These are phyloP conservation scores for Ectemnius lituratus DNA, from an alignment of 2,888 invertebrate genomes.

Conservation along the genomic window DNA sequence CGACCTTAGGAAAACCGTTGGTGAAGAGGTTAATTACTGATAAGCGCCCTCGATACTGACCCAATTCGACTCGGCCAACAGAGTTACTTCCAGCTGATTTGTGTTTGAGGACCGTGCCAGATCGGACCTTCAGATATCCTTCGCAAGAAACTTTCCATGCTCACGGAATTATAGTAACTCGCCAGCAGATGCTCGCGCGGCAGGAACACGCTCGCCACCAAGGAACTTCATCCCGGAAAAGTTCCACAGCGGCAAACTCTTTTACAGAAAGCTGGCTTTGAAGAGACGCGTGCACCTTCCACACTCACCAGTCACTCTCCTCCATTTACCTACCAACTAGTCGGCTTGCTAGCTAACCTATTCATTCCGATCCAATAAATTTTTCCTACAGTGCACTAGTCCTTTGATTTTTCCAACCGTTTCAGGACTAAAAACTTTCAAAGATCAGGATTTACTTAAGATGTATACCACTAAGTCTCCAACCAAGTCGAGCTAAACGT, in stretches of 20 bases:
- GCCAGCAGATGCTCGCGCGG: constrained; percentile 29
- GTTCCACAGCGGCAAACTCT: constrained; percentile 39
- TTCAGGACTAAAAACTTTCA: too few species aligned
- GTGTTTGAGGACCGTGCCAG: constrained; percentile 32
- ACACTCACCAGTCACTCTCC: constrained; percentile 6
- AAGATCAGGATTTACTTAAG: too few species aligned
- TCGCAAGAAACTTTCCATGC: constrained; percentile 45
- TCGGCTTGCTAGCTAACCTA: too few species aligned
- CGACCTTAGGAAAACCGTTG: not conserved
- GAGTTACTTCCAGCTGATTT: constrained; percentile 21
- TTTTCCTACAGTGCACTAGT: too few species aligned
- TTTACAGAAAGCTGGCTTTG: constrained; percentile 21
- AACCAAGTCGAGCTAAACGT: too few species aligned
- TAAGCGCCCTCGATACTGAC: too few species aligned
- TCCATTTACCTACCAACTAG: constrained; percentile 50
- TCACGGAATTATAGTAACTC: constrained; percentile 52
- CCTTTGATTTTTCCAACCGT: too few species aligned
- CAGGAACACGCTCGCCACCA: constrained; percentile 32
- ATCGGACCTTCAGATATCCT: constrained; percentile 43
- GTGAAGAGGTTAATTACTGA: not conserved
- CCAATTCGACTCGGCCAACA: too few species aligned
- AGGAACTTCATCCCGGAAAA: constrained; percentile 36
- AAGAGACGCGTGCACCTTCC: constrained; percentile 24
- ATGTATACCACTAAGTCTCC: too few species aligned
- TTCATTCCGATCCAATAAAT: too few species aligned